Conservation (phyloP, 2,888 invertebrate genomes). For the Alsophila aescularia region DNA sequence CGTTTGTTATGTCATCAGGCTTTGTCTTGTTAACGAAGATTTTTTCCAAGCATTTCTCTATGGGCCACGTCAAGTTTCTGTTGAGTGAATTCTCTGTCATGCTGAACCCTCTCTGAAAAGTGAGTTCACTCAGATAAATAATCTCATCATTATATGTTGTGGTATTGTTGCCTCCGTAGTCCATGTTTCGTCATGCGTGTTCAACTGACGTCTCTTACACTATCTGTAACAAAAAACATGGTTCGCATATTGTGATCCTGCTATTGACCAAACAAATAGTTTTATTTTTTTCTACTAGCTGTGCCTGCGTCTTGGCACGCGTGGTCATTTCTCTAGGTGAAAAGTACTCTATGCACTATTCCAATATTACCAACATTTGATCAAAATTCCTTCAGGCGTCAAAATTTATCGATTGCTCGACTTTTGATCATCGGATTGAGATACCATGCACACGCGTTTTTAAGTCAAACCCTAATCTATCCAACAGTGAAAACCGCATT, state of each 20-base stretch:
- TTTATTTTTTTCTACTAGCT: too few relatives aligned
- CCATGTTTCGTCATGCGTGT: constrained; percentile 79
- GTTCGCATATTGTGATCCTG: not conserved
- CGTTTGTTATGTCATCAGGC: constrained; percentile 51
- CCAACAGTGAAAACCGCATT: too few relatives aligned
- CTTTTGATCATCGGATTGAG: too few relatives aligned
- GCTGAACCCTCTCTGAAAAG: constrained; percentile 54
- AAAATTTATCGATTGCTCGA: too few relatives aligned
- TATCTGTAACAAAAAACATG: constrained; percentile 64
- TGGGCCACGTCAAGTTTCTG: constrained; percentile 58
- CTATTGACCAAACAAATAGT: not conserved
- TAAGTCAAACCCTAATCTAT: too few relatives aligned
- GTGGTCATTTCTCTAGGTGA: too few relatives aligned
- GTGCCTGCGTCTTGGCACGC: too few relatives aligned
- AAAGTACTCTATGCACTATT: too few relatives aligned
- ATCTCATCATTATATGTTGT: constrained; percentile 68
- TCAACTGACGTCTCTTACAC: constrained; percentile 34
- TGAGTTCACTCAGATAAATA: constrained; percentile 53
- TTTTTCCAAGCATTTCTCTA: constrained; percentile 64
- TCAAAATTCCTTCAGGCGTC: too few relatives aligned
- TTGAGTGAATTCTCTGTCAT: constrained; percentile 45
- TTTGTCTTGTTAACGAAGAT: constrained; percentile 58
- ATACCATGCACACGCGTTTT: too few relatives aligned
- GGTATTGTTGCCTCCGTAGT: constrained; percentile 75
- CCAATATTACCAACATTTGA: too few relatives aligned